Evolutionary conservation across 2,113 vertebrate species (phyloP), one percentile per base, ranked within the genome.

Genomic region (Sebastes fasciatus): DNA sequence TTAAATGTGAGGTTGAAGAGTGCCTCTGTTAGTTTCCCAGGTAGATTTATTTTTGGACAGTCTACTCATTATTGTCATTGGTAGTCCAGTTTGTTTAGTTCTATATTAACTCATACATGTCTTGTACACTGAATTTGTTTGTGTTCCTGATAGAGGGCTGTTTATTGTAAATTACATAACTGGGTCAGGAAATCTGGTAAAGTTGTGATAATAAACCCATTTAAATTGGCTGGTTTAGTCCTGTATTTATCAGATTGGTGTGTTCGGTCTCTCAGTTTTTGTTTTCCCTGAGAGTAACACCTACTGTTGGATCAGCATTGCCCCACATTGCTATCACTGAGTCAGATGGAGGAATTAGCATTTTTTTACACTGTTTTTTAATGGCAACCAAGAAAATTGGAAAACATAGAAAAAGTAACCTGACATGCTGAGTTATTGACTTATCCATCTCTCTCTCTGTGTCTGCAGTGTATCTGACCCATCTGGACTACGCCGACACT

Each of bases 401-500:
- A 8, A 19, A 16, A 10, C 62, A 52, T 2, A 40, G 26, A n/a
- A 8, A 2, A 21, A 42, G 10, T 8, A 5, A 42, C 2, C 51
- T 42, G 9, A 40, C 5, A 34, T 34, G 34, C 34, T 34, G 64
- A 23, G n/a, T 16, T 48, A 4, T 14, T 9, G 60, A 51, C 63
- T 45, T 7, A 19, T 17, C 45, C 5, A 1, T 26, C 6, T 75
- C 5, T 8, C 21, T 51, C 34, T 63, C 7, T 62, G 12, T 10
- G 14, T 17, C 94, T 92, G 6, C 88, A 99, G 98, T 99, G 81
- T 99, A 99, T 71, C 96, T 99, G 84, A 99, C 97, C 6, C 97
- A 99, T 89, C 93, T 99, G 96, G 98, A 99, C 94, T 99, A 99
- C 69, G 97, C 96, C 57, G 98, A 99, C 95, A 99, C 98, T 0